Percentiles rank a stretch among this genome's conserved stretches.
Evolutionary conservation across 2,797 vertebrate species (phyloP).

Genomic region (Sebastes jordani): DNA sequence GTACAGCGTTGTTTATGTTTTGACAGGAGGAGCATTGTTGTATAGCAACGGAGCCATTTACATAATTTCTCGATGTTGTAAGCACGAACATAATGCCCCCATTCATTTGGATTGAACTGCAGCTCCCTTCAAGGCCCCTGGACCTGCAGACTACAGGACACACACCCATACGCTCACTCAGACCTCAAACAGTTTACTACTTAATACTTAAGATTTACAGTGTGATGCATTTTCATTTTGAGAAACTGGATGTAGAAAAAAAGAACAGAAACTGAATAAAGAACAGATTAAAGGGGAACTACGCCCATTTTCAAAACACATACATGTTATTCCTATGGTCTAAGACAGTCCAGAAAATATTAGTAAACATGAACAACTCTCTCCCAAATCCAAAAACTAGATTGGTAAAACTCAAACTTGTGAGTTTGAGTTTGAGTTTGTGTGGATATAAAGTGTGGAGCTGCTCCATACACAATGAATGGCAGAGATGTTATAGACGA

Average conservation of each 20-base stretch:
- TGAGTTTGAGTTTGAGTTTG: too few species aligned
- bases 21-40: slow-evolving; percentile 81
- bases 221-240: neutral
- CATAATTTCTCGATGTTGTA: slow-evolving; percentile 82
- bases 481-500: too few species aligned
- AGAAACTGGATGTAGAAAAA: neutral
- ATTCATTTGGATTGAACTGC: slow-evolving; percentile 79
- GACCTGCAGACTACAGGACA: slow-evolving; percentile 58
- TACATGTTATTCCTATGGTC: too few species aligned
- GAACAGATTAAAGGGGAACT: neutral
- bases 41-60: slow-evolving; percentile 83
- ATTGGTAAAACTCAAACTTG: too few species aligned
- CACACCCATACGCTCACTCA: slow-evolving; percentile 48
- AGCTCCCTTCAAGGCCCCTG: slow-evolving; percentile 76
- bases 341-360: too few species aligned
- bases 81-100: slow-evolving; percentile 81
- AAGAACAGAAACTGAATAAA: neutral
- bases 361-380: too few species aligned
- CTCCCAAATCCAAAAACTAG: too few species aligned
- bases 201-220: neutral
- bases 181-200: slow-evolving; percentile 13
- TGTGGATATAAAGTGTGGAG: too few species aligned
- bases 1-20: slow-evolving; percentile 80
- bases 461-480: too few species aligned
- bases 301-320: too few species aligned